phyloP scores from a whole-genome alignment of 2,113 vertebrate species.

The rat (Rattus norvegicus) region DNA sequence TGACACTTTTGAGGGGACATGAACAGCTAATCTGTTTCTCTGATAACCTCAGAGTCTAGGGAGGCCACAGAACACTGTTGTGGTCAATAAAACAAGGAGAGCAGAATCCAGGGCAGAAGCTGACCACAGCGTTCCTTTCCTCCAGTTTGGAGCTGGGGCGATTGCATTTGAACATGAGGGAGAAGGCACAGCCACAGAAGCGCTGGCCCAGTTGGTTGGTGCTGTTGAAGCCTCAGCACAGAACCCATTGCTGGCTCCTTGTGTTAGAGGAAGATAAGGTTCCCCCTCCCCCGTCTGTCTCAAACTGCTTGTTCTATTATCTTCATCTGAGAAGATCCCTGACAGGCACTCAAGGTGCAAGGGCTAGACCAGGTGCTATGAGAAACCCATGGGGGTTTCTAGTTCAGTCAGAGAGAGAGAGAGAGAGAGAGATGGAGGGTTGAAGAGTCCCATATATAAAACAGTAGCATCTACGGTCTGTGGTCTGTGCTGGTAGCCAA shows the following conservation, averaged over 20 bases:
- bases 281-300: not conserved
- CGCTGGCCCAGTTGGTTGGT: not conserved
- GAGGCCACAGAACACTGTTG: not conserved
- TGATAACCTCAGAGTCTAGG: not conserved
- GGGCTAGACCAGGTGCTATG: not conserved
- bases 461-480: not conserved
- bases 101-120: not conserved
- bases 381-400: not conserved
- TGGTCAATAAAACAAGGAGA: not conserved
- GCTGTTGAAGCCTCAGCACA: not conserved
- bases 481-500: not conserved
- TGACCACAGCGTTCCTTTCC: not conserved
- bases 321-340: not conserved
- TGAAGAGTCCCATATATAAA: not conserved
- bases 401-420: not conserved
- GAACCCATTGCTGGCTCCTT: not conserved
- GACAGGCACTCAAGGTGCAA: not conserved
- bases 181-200: not conserved
- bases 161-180: not conserved
- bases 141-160: not conserved
- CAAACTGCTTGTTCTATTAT: not conserved
- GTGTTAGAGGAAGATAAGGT: not conserved
- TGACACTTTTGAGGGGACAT: not conserved
- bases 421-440: not conserved
- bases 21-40: not conserved